Evolutionary conservation across 53 echinoderm and acorn worm species (phyloP), one percentile per base, ranked within the genome.

Genomic region (Glandiceps talaboti): DNA sequence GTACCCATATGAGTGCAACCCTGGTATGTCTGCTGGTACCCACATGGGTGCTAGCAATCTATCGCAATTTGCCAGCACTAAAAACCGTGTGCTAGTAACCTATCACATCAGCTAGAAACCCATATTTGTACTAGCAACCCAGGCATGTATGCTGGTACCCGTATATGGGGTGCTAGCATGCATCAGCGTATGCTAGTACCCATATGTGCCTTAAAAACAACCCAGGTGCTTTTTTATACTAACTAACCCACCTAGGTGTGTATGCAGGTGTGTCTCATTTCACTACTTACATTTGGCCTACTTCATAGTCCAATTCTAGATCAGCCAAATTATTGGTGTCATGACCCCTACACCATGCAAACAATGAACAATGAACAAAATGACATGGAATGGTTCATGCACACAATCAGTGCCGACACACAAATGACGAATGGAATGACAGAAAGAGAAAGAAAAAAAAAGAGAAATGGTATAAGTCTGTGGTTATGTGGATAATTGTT

Each of bases 211-310:
- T n/a, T n/a, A n/a, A n/a, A n/a, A n/a, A n/a, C n/a, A n/a, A n/a
- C n/a, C n/a, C n/a, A n/a, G n/a, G n/a, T n/a, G n/a, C n/a, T n/a
- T n/a, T n/a, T n/a, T n/a, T n/a, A n/a, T n/a, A n/a, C n/a, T n/a
- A n/a, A n/a, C 20, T 45, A 12, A 12, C 64, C 64, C 64, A 12
- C 20, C 64, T 12, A 45, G 64, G 64, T 20, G 6, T 12, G 64
- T 45, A 20, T 45, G 64, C 20, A 45, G 6, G 64, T 20, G 64
- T 45, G 6, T 45, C 6, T 45, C 20, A 12, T 45, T 45, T 45
- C 6, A 25, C 79, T 91, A 91, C 91, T 91, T 82, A 91, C 91
- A 86, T 81, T 91, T 91, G 78, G 84, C 91, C 88, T 81, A 84
- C 84, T 75, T 88, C 91, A 73, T 86, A 85, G 76, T 86, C 79